Evolutionary conservation across 2,888 invertebrate species (phyloP).

Genomic region (Resseliella maxima): DNA sequence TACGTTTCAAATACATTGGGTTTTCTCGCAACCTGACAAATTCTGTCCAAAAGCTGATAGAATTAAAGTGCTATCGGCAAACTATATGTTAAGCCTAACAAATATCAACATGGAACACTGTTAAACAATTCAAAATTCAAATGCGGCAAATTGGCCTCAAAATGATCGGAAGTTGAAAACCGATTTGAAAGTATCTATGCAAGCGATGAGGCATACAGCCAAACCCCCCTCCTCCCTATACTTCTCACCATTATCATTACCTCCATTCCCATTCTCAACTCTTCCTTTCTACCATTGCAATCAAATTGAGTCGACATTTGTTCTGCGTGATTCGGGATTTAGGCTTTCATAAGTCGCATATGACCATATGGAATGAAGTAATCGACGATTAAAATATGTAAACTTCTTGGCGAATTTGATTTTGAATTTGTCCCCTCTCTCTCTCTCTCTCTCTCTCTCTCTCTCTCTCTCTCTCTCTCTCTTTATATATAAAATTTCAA

Average conservation of each 20-base stretch:
- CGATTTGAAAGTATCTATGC: not conserved
- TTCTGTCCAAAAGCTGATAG: not conserved
- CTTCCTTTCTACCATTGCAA: too few relatives aligned
- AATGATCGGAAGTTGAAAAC: not conserved
- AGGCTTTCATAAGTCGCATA: conserved; percentile 21
- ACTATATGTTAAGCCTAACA: not conserved
- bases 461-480: too few relatives aligned
- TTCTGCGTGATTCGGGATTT: not conserved
- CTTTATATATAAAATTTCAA: too few relatives aligned
- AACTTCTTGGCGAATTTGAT: not conserved
- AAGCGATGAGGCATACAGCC: not conserved
- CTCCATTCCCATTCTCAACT: too few relatives aligned
- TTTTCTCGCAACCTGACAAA: not conserved
- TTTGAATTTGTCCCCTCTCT: not conserved
- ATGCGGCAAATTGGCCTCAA: not conserved
- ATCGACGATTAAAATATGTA: conserved; percentile 29
- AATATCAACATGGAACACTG: not conserved
- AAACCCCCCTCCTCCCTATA: too few relatives aligned
- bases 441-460: too few relatives aligned
- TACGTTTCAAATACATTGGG: not conserved
- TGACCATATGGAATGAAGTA: conserved; percentile 23
- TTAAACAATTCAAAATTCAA: not conserved
- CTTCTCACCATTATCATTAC: too few relatives aligned
- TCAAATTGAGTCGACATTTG: not conserved
- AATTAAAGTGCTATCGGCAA: conserved; percentile 13